Base-by-base conservation (phyloP, 2,113 vertebrate genomes). In the Platysteira castanea region DNA sequence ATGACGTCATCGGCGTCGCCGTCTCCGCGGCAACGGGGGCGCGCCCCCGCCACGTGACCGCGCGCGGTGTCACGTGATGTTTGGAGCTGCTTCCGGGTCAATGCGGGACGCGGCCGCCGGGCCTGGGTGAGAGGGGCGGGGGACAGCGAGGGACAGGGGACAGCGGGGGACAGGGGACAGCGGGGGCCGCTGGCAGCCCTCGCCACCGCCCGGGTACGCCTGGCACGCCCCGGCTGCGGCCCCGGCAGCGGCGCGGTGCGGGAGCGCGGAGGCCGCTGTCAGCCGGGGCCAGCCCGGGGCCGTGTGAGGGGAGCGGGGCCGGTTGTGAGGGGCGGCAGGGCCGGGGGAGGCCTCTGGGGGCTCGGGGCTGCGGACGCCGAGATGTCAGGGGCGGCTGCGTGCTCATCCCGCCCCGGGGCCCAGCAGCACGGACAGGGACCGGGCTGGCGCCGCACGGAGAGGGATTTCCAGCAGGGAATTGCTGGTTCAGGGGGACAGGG, bases 51-150 rank as follows among this genome's bases (percentile, higher is more conserved):
- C 97, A 98, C 95, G 97, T 97, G 97, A 97, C 74, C 73, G 78
- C 54, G 1, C 20, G 10, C 12, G n/a, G 24, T 4, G 41, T 98
- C 98, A 98, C 97, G 98, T 98, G 98, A 97, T 93, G 85, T 77
- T 92, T 52, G 96, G n/a, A 95, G 96, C 95, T 97, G 93, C 73
- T 98, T 98, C 98, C 98, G 98, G 98, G 98, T 98, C 97, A 97
- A 89, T 96, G 97, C 91, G 79, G 98, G 98, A 97, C 98, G 95
- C 87, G 80, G 95, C 97, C 89, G 96, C 52, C 75, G n/a, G 46
- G 97, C 93, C 79, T 85, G 95, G 95, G 95, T 96, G 92, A 90
- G 94, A 7, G 78, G 2, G 89, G 84, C 93, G 44, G 41, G 82
- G 81, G 67, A 4, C 42, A 14, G 30, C 17, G 17, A 15, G 31